Evolutionary conservation across 2,888 invertebrate genomes (phyloP).

Genomic region (Chelonus formosanus): DNA sequence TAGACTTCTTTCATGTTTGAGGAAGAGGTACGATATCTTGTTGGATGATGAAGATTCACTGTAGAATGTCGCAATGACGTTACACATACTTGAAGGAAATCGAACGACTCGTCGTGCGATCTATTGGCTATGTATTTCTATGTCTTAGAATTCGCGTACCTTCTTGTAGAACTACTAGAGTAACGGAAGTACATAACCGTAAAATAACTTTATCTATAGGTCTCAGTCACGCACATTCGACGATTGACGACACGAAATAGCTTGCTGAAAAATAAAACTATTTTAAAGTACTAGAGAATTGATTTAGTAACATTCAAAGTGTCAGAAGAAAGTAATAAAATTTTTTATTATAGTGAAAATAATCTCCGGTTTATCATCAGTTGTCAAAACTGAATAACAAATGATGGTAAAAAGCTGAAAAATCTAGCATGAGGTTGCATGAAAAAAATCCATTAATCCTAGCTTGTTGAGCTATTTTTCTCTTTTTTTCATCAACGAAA

Average conservation of each 20-base stretch:
- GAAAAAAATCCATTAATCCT: no score
- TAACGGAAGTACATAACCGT: constrained; percentile 41
- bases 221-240: constrained; percentile 25
- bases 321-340: no score
- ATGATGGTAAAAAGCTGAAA: no score
- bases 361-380: neutral
- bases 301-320: no score
- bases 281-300: no score
- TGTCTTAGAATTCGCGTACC: neutral
- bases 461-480: no score
- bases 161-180: neutral
- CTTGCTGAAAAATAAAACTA: constrained; percentile 9
- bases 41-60: neutral
- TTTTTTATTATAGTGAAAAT: neutral
- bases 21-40: constrained; percentile 4
- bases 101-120: constrained; percentile 22
- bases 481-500: no score
- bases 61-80: constrained; percentile 12
- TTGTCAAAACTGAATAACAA: neutral
- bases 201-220: constrained; percentile 37
- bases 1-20: constrained; percentile 1
- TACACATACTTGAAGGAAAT: constrained; percentile 21
- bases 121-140: constrained; percentile 5
- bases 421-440: no score
- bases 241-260: constrained; percentile 24